These are phyloP conservation scores for Halcyon malimbica DNA, from an alignment of 2,113 vertebrate genomes.

Conservation along the genomic window DNA sequence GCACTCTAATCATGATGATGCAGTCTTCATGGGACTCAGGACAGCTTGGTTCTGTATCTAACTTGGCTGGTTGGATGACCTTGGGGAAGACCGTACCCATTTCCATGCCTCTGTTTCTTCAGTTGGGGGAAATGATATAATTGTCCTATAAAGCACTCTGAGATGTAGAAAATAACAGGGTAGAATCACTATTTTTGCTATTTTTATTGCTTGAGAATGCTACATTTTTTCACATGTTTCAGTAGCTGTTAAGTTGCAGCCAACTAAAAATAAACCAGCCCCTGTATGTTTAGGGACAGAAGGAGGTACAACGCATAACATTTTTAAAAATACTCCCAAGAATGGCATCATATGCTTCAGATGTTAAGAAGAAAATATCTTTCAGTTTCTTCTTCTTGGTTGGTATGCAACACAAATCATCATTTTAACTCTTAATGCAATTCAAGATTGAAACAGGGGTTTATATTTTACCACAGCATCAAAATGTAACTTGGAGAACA, in stretches of 20 bases:
- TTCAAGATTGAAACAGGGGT: background rate
- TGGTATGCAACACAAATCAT: background rate
- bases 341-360: background rate
- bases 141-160: background rate
- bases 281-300: background rate
- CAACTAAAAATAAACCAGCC: background rate
- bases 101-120: background rate
- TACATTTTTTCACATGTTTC: background rate
- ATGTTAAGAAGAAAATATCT: background rate
- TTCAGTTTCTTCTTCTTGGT: background rate
- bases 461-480: background rate
- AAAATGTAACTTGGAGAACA: background rate
- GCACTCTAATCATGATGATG: too few relatives aligned
- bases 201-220: background rate
- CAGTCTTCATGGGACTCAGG: background rate
- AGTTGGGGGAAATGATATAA: background rate
- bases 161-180: background rate
- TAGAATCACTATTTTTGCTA: background rate
- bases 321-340: background rate
- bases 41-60: background rate
- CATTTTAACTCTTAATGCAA: background rate
- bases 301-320: background rate
- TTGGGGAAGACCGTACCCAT: background rate
- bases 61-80: background rate
- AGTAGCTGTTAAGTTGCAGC: background rate